Base-by-base conservation (phyloP, 2,888 invertebrate species). In the Limnephilus lunatus region DNA sequence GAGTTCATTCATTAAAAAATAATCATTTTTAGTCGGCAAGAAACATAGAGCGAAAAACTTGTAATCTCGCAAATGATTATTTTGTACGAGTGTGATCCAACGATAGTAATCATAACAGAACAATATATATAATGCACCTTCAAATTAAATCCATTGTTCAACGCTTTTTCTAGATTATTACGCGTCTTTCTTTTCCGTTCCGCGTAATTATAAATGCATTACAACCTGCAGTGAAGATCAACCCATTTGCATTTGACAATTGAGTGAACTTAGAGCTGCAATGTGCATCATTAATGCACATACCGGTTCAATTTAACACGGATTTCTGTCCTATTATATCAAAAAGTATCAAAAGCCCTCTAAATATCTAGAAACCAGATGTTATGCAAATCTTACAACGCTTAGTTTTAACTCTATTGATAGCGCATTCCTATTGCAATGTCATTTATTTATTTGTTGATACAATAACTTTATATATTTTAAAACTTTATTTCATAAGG, bases 191-290 rank as follows among this genome's bases (percentile, higher is more conserved):
- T 83, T 83, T 39, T 25, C 68, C 25, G 19, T 83, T 83, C 83
- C 83, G 83, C 35, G 5, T 32, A 83, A 83, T 83, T 83, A 35
- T 83, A 83, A 83, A 83, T 83, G 35, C 83, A 83, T 83, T 32
- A 83, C 15, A 39, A 39, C 25, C 15, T 39, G 35, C 35, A 35
- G 32, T 39, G 32, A 83, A 39, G 25, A 35, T n/a, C 25, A 32
- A 19, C 5, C 35, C 32, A 31, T 83, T 83, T 83, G 32, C 32
- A 83, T 83, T 35, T 35, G 82, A 83, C 31, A 83, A 32, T 35
- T 32, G 82, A 82, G 31, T 32, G 82, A 31, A 82, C 82, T 32
- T 32, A 31, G 0, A 83, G 19, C 32, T 83, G 31, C 19, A 15
- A 53, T 48, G 3, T 48, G 2, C 15, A 48, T 48, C 15, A 15